Conservation (phyloP, 1,140 invertebrate species). For the Luehdorfia chinensis region DNA sequence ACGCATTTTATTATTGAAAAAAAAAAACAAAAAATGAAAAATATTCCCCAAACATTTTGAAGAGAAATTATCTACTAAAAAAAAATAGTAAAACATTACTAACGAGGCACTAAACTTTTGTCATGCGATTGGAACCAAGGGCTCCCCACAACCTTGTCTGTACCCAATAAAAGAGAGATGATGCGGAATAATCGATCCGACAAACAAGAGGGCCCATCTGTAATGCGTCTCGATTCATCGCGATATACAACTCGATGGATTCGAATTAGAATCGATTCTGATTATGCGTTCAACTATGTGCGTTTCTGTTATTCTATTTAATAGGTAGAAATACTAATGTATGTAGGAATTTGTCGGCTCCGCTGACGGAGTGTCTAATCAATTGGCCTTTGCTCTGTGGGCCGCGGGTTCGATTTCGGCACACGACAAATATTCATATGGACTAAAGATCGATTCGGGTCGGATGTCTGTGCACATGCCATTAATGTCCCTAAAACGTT, state of each 20-base stretch:
- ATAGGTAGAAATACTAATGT: not conserved
- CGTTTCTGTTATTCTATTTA: conserved; percentile 3
- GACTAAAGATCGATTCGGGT: too few relatives aligned
- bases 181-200: conserved; percentile 71
- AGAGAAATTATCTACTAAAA: too few relatives aligned
- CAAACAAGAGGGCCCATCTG: conserved; percentile 63
- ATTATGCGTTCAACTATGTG: conserved; percentile 18
- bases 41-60: too few relatives aligned
- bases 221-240: conserved; percentile 49
- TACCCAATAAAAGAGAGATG: conserved; percentile 64
- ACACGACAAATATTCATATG: too few relatives aligned
- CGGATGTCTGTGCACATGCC: too few relatives aligned
- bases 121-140: conserved; percentile 7
- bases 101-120: conserved; percentile 24
- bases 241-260: conserved; percentile 45
- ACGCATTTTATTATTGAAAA: too few relatives aligned
- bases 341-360: not conserved
- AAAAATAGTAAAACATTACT: too few relatives aligned
- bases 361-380: too few relatives aligned
- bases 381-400: too few relatives aligned
- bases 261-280: conserved; percentile 46
- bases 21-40: too few relatives aligned
- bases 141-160: conserved; percentile 36
- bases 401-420: too few relatives aligned
- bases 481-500: too few relatives aligned